phyloP scores from a whole-genome alignment of 2,113 vertebrate species.

The Coptodon bakossiorum region DNA sequence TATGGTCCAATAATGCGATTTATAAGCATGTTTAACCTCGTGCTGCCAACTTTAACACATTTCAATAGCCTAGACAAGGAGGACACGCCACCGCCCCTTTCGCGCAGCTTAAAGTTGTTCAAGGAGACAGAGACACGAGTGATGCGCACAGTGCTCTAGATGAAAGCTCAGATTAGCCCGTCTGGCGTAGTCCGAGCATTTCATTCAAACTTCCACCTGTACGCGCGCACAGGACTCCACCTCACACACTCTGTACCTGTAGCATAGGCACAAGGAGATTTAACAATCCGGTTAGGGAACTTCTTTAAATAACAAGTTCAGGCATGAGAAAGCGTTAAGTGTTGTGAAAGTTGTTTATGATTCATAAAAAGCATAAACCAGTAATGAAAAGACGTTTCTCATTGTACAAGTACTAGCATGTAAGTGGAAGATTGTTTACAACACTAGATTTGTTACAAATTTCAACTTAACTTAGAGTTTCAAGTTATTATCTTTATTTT shows the following conservation, averaged over 20 bases:
- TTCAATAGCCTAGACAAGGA: background rate
- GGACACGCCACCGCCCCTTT: background rate
- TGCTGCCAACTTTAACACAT: background rate
- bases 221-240: background rate
- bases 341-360: background rate
- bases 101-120: background rate
- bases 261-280: background rate
- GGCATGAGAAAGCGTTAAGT: background rate
- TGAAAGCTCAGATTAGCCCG: constrained; percentile 40
- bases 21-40: background rate
- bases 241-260: background rate
- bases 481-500: background rate
- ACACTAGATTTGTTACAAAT: background rate
- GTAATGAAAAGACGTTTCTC: background rate
- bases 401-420: background rate
- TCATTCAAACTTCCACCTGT: background rate
- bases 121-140: background rate
- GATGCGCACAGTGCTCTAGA: background rate
- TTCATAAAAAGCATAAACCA: background rate
- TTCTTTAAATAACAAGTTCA: background rate
- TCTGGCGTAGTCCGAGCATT: background rate
- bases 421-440: background rate
- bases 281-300: background rate
- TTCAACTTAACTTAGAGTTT: background rate
- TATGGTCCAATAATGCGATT: background rate